A percentile compares a stretch with the other conserved stretches of the same genome.
Evolutionary conservation across 2,113 vertebrate genomes (phyloP).

Genomic region (Otus sunia): DNA sequence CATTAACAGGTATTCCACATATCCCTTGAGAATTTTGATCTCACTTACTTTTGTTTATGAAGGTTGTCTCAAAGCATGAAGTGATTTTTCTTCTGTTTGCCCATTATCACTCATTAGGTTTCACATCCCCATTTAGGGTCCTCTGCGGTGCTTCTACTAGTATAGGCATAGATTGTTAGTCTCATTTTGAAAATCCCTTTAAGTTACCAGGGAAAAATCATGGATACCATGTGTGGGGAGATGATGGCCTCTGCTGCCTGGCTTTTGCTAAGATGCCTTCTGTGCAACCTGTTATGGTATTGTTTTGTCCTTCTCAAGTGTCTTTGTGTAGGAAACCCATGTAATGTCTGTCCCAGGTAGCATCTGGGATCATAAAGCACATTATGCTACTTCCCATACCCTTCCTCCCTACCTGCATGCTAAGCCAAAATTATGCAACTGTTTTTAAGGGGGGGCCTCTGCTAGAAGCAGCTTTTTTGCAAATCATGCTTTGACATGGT

Average conservation of each 20-base stretch:
- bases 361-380: background rate
- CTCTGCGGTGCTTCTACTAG: background rate
- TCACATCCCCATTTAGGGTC: background rate
- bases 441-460: background rate
- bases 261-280: background rate
- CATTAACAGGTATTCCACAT: background rate
- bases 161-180: background rate
- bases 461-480: background rate
- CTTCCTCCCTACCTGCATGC: background rate
- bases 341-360: background rate
- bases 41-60: background rate
- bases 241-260: background rate
- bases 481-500: background rate
- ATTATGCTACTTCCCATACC: rapidly evolving
- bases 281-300: background rate
- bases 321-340: background rate
- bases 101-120: background rate
- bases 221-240: background rate
- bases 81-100: background rate
- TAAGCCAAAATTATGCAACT: background rate
- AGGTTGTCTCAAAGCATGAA: background rate
- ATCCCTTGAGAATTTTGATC: background rate
- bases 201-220: background rate
- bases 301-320: background rate
- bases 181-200: background rate